A percentile compares a stretch with the other conserved stretches of the same genome.
phyloP scores from a whole-genome alignment of 1,140 invertebrate species.

The Drosophila sproati region DNA sequence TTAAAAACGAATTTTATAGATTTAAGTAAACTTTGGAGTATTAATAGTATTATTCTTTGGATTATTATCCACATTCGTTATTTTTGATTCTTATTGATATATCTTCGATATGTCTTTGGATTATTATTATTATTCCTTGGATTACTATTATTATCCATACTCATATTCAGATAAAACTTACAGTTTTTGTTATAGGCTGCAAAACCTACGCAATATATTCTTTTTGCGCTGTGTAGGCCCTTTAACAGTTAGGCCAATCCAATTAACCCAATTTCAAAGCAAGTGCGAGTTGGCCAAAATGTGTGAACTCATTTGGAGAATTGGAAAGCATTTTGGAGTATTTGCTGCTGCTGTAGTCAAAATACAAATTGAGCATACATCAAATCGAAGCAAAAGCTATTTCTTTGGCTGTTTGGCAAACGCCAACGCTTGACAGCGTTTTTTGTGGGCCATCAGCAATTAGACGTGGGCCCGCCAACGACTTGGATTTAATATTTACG shows the following conservation, averaged over 20 bases:
- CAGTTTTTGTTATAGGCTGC: not conserved
- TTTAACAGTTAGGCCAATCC: slow-evolving; percentile 44
- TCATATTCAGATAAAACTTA: slow-evolving; percentile 23
- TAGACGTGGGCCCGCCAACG: slow-evolving; percentile 51
- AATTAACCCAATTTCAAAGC: slow-evolving; percentile 68
- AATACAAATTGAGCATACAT: slow-evolving; percentile 66
- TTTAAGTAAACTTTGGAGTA: no score
- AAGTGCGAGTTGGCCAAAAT: slow-evolving; percentile 64
- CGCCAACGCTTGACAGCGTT: slow-evolving; percentile 33
- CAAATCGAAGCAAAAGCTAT: slow-evolving; percentile 57
- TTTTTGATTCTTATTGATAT: no score
- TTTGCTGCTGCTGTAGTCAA: slow-evolving; percentile 41
- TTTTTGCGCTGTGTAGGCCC: slow-evolving; percentile 23
- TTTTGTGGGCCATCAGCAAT: slow-evolving; percentile 61
- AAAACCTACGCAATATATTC: slow-evolving; percentile 42
- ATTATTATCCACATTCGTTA: no score
- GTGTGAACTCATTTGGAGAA: slow-evolving; percentile 12
- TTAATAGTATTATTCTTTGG: no score
- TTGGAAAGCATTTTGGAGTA: slow-evolving; percentile 53
- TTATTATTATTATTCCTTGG: not conserved
- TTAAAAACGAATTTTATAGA: no score
- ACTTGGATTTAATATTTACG: slow-evolving; percentile 9
- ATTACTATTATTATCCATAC: slow-evolving; percentile 8
- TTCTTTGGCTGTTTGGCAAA: slow-evolving; percentile 36
- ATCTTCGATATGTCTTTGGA: no score